phyloP scores from a whole-genome alignment of 2,888 invertebrate species.

The Heliconius ismenius region DNA sequence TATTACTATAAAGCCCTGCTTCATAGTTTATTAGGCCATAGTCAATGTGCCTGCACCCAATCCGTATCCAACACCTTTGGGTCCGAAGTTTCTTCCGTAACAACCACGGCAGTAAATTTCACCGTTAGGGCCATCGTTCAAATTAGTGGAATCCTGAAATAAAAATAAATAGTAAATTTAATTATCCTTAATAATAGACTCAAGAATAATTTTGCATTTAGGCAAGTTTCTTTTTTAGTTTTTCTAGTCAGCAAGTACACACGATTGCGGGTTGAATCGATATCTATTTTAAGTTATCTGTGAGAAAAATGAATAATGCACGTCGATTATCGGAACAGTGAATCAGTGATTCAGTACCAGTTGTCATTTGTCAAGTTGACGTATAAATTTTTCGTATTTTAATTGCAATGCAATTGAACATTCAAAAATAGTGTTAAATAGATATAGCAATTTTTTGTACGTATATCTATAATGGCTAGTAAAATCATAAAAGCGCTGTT shows the following conservation, averaged over 20 bases:
- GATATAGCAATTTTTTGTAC: background rate
- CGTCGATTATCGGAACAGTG: too few species aligned
- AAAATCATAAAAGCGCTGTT: constrained; percentile 22
- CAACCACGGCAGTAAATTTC: constrained; percentile 96
- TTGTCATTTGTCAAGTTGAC: background rate
- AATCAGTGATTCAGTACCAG: background rate
- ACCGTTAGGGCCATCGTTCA: constrained; percentile 95
- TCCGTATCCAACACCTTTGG: constrained; percentile 94
- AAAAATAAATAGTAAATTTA: constrained; percentile 36
- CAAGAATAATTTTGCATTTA: too few species aligned
- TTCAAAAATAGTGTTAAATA: background rate
- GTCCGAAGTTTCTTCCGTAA: constrained; percentile 93
- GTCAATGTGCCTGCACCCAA: constrained; percentile 94
- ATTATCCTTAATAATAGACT: background rate
- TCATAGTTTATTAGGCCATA: constrained; percentile 86
- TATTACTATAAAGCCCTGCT: constrained; percentile 75
- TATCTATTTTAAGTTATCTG: background rate
- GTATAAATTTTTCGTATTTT: background rate
- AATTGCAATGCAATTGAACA: too few species aligned
- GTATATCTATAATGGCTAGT: constrained; percentile 18
- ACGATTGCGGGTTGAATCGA: background rate
- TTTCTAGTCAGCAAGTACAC: background rate
- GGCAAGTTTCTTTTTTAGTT: background rate
- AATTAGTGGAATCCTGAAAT: constrained; percentile 90
- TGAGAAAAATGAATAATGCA: background rate